Evolutionary conservation across 2,113 vertebrate genomes (phyloP).

Genomic region (Psophia crepitans): DNA sequence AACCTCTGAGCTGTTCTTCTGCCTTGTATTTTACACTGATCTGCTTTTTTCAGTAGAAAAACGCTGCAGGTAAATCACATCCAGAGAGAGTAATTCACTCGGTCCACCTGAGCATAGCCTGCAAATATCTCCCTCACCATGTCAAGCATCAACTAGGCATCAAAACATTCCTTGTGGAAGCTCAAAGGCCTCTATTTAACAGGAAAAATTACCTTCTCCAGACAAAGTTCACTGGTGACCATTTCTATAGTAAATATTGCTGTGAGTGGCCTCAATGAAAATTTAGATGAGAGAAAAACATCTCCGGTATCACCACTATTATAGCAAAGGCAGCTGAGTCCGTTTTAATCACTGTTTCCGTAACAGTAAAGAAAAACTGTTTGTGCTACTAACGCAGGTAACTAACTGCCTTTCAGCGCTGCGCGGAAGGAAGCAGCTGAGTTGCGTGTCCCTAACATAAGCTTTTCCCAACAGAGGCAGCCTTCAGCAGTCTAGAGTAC

Average conservation of each 20-base stretch:
- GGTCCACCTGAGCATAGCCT: not conserved
- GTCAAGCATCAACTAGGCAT: not conserved
- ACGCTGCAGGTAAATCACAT: rapidly evolving
- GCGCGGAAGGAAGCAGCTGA: not conserved
- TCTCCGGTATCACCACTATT: not conserved
- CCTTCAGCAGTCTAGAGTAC: not conserved
- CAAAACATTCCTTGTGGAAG: not conserved
- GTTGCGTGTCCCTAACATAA: not conserved
- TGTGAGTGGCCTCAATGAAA: not conserved
- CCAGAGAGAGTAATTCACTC: not conserved
- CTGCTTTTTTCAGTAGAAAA: not conserved
- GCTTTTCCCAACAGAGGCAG: not conserved
- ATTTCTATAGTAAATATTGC: not conserved
- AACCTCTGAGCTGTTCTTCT: not conserved
- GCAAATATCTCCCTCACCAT: not conserved
- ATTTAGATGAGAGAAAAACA: not conserved
- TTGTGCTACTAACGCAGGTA: not conserved
- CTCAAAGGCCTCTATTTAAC: not conserved
- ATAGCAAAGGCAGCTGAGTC: not conserved
- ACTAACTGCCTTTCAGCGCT: not conserved
- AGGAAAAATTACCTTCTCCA: not conserved
- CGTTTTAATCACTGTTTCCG: not conserved
- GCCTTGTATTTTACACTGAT: not conserved
- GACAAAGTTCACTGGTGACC: not conserved
- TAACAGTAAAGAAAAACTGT: not conserved